Base-by-base conservation (phyloP, 2,113 vertebrate genomes). In the Carassius auratus region DNA sequence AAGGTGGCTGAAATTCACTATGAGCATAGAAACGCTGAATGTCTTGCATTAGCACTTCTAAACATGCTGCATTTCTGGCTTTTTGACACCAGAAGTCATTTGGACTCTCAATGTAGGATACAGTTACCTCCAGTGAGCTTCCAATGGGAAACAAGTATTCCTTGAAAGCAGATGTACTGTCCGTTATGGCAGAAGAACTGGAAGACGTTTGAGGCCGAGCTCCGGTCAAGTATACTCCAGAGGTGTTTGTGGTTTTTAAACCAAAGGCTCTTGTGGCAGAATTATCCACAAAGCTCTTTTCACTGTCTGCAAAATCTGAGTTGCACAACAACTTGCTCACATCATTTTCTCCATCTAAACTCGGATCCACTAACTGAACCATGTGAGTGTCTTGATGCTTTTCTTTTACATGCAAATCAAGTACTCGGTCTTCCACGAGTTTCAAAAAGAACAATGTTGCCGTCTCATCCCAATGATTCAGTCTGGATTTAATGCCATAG, bases 11-110 rank as follows among this genome's bases (percentile, higher is more conserved):
- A 30, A 93, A 95, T 42, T 91, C 78, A 48, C 92, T 91, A 21
- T 85, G 90, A 45, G 88, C 78, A 83, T 98, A 99, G 57, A 94
- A 91, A n/a, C 92, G 88, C 84, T 98, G 97, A 15, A 99, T 96
- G 78, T 96, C 91, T 82, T 91, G 86, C 97, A 97, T 97, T 8
- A 99, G 90, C 3, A 89, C 76, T 79, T 92, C 90, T 75, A 99
- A 92, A 4, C 89, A 90, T 4, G 83, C 84, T 3, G 82, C 69
- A 48, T 93, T 95, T 86, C 88, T 91, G 38, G 91, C 91, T 84
- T 96, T 89, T n/a, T 97, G 98, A 84, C 98, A 99, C 96, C 98
- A 99, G 90, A 99, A 99, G 86, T 94, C 89, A 87, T 96, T 93
- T 84, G 98, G 97, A 87, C 89, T 96, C 89, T 96, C 92, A 38